Conservation (phyloP, 2,797 vertebrate species). For the Echeneis naucrates region DNA sequence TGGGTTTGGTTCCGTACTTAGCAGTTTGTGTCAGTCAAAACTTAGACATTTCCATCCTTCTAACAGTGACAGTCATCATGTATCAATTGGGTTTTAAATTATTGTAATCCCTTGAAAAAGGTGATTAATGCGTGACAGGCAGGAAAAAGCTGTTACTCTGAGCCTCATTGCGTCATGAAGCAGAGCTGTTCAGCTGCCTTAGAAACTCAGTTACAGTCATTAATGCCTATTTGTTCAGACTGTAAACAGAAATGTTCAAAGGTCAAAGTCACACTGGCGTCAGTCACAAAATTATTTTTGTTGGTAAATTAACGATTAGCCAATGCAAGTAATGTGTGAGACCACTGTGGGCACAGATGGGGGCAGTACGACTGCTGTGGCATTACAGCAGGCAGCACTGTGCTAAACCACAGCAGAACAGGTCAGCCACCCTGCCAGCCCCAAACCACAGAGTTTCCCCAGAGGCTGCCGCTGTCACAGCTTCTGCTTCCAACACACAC, state of each 20-base stretch:
- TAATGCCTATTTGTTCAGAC: background rate
- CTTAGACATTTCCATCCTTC: too few species aligned
- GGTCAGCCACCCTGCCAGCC: constrained; percentile 59
- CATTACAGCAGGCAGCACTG: constrained; percentile 48
- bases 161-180: too few species aligned
- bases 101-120: too few species aligned
- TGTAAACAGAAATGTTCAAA: background rate
- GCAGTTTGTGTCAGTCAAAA: too few species aligned
- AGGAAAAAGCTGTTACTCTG: too few species aligned
- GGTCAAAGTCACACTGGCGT: background rate
- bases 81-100: too few species aligned
- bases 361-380: constrained; percentile 45
- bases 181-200: too few species aligned
- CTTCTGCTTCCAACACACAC: constrained; percentile 32
- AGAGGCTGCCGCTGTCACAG: constrained; percentile 53
- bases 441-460: constrained; percentile 55
- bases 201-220: background rate
- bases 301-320: background rate
- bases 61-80: too few species aligned
- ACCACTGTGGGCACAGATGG: constrained; percentile 9
- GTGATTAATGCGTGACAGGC: too few species aligned
- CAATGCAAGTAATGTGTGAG: background rate
- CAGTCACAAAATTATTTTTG: background rate
- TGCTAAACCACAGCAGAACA: constrained; percentile 69
- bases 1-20: too few species aligned